phyloP scores from a whole-genome alignment of 2,888 invertebrate genomes.

The Epinotia ramella region DNA sequence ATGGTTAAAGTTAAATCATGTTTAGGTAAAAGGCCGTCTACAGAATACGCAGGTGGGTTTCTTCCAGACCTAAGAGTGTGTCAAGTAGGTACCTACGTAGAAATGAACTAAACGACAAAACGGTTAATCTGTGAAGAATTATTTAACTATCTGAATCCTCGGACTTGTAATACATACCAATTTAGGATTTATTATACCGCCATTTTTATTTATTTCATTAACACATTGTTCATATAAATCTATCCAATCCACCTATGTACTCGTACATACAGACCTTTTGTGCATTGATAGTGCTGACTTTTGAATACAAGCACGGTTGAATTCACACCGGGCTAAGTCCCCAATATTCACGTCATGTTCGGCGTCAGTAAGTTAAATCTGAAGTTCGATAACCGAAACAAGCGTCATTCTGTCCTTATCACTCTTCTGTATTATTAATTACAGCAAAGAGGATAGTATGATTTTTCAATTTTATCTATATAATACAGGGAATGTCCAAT shows the following conservation, averaged over 20 bases:
- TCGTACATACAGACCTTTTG: background rate
- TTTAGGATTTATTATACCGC: too few relatives aligned
- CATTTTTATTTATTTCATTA: too few relatives aligned
- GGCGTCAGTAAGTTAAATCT: background rate
- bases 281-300: constrained; percentile 20
- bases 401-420: constrained; percentile 2
- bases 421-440: background rate
- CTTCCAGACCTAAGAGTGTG: background rate
- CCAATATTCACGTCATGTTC: constrained; percentile 9
- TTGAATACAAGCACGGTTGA: constrained; percentile 30
- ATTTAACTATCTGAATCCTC: background rate
- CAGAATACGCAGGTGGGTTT: background rate
- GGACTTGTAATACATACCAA: too few relatives aligned
- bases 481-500: background rate
- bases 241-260: too few relatives aligned
- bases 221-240: constrained; percentile 2
- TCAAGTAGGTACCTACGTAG: background rate
- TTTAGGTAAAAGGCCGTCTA: background rate
- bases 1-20: constrained; percentile 6
- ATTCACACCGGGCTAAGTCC: constrained; percentile 23
- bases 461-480: background rate
- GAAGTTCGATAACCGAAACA: background rate
- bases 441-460: background rate
- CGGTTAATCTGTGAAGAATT: background rate
- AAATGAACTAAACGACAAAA: background rate